Conservation (phyloP, 1,140 invertebrate species). For the Oncopodura yosiiana region DNA sequence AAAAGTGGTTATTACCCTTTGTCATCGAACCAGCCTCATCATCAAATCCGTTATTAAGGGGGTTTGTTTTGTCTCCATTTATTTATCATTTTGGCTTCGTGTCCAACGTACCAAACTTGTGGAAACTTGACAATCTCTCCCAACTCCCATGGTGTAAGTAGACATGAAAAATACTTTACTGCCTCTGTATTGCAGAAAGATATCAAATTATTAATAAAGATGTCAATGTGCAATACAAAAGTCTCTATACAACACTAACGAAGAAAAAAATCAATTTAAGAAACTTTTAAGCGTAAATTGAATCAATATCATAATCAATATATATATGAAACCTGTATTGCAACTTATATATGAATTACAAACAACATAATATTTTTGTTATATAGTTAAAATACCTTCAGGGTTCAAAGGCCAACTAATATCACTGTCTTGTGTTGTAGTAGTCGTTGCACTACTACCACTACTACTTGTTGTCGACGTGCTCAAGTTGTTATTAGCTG, state of each 20-base stretch:
- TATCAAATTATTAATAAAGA: background rate
- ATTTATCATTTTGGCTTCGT: conserved; percentile 68
- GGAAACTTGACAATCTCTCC: conserved; percentile 75
- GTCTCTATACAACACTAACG: background rate
- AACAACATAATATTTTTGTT: too few relatives aligned
- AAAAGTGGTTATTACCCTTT: conserved; percentile 50
- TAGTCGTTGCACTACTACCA: too few relatives aligned
- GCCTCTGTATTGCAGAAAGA: conserved; percentile 51
- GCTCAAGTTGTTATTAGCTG: conserved; percentile 4
- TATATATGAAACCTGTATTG: too few relatives aligned
- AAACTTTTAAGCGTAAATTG: background rate
- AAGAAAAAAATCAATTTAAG: background rate
- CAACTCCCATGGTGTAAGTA: conserved; percentile 74
- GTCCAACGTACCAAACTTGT: conserved; percentile 79
- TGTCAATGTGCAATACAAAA: background rate
- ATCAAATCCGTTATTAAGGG: conserved; percentile 79
- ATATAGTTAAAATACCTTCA: conserved; percentile 21
- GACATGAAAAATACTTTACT: conserved; percentile 64
- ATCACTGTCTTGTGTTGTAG: conserved; percentile 27
- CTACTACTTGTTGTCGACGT: background rate
- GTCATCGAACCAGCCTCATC: conserved; percentile 87
- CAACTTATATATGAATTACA: too few relatives aligned
- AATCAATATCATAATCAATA: too few relatives aligned
- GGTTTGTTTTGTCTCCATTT: conserved; percentile 62
- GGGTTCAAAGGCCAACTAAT: conserved; percentile 32